Evolutionary conservation across 92 coral and sea anemone species (phyloP), one percentile per base, ranked within the genome.

Genomic region (Heteractis magnifica): DNA sequence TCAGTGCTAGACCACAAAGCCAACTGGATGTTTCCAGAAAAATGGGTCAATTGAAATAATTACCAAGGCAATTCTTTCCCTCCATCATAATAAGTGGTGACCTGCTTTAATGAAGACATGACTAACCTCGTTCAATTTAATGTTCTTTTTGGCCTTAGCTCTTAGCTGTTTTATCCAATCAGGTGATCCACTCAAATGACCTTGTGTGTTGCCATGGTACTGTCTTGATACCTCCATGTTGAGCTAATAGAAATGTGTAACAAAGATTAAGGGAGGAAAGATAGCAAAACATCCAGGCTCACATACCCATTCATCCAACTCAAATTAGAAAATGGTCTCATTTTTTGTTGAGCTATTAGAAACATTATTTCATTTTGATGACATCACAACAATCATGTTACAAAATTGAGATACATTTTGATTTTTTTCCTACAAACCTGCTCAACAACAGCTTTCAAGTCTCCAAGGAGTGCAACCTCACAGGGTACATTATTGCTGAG

Each of bases 401-500:
- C 49, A 53, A 51, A 4, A 23, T 0, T 34, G 34, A 16, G 19
- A 51, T 18, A 4, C 48, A 16, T 4, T 10, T 13, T 48, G 59
- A 53, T 14, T 52, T 18, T n/a, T 11, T 8, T n/a, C n/a, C 7
- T 7, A 60, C 85, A 34, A 23, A 91, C 98, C 98, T 95, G 98
- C 77, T 92, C 94, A 26, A 90, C 83, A 8, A 95, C 94, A 58
- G 86, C 85, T 75, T 82, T 85, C 41, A 95, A 48, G 75, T 95
- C 94, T 78, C 98, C 98, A 78, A 90, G 83, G 77, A 95, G 90
- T 48, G 91, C 81, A 41, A 92, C 93, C 56, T 89, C 92, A 34
- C 92, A 82, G 19, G 65, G 81, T 34, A 93, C 90, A 84, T 95
- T 95, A 82, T 94, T 95, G 14, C 83, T 81, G 81, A 95, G 79